phyloP scores from a whole-genome alignment of 1,140 invertebrate genomes.

The Zaprionus gabonicus region DNA sequence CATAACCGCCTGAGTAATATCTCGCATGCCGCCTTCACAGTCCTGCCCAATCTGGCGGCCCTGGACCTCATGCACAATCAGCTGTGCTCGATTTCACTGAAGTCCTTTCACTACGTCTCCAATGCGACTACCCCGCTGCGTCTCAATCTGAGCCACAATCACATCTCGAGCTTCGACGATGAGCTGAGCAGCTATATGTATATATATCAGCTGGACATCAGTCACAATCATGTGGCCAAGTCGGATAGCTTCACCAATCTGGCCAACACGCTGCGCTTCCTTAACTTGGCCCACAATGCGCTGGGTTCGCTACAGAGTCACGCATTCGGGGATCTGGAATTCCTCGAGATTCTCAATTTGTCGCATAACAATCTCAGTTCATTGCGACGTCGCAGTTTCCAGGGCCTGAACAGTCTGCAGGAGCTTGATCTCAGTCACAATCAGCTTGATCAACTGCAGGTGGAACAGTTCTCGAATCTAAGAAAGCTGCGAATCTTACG shows the following conservation, averaged over 20 bases:
- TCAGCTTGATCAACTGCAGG: constrained; percentile 90
- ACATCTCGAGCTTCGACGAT: constrained; percentile 87
- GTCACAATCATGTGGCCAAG: constrained; percentile 88
- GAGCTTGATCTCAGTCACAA: constrained; percentile 92
- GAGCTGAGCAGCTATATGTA: constrained; percentile 85
- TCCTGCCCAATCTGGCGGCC: constrained; percentile 88
- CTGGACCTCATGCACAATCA: constrained; percentile 91
- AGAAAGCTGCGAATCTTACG: constrained; percentile 91
- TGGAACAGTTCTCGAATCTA: constrained; percentile 93
- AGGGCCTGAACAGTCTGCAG: constrained; percentile 90
- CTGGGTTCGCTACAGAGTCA: constrained; percentile 89
- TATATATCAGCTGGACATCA: constrained; percentile 89
- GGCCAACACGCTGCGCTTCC: constrained; percentile 87
- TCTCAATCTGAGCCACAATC: constrained; percentile 90
- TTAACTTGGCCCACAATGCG: constrained; percentile 90
- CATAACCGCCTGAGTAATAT: constrained; percentile 88
- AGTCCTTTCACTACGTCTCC: constrained; percentile 88
- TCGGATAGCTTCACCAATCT: constrained; percentile 88
- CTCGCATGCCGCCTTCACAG: constrained; percentile 87
- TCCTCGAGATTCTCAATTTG: constrained; percentile 90
- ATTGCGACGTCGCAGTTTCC: constrained; percentile 91
- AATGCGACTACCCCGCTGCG: constrained; percentile 86
- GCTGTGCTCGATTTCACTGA: constrained; percentile 88
- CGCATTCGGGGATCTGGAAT: constrained; percentile 88
- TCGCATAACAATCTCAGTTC: constrained; percentile 90